Conservation (phyloP, 2,113 vertebrate genomes). For the Typhlomys cinereus region DNA sequence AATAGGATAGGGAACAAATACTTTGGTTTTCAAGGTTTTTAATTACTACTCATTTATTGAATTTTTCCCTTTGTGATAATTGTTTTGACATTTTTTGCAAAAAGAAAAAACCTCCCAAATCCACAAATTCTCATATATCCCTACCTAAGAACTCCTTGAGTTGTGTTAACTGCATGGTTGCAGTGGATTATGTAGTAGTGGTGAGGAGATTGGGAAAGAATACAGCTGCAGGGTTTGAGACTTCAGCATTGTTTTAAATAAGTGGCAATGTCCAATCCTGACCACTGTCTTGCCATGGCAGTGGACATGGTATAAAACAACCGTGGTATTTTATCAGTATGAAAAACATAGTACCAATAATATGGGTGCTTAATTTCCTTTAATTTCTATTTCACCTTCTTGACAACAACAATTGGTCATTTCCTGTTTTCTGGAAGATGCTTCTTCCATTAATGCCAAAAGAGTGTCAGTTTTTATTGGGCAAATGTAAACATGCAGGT, state of each 20-base stretch:
- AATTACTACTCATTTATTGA: background rate
- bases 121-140: background rate
- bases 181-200: background rate
- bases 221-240: background rate
- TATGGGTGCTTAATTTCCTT: background rate
- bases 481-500: background rate
- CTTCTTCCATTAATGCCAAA: background rate
- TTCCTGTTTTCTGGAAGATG: background rate
- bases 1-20: background rate
- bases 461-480: background rate
- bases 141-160: background rate
- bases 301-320: background rate
- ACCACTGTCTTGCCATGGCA: background rate
- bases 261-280: background rate
- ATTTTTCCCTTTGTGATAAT: background rate
- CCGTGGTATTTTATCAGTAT: background rate
- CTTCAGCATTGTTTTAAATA: background rate
- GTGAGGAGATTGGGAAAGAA: background rate
- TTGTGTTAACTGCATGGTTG: background rate
- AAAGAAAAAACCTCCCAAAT: background rate
- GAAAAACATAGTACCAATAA: background rate
- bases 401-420: background rate
- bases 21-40: background rate
- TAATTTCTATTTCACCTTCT: conserved; percentile 29
- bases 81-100: background rate